Percentiles rank a stretch among this genome's conserved stretches.
Conservation (phyloP, 2,888 invertebrate species). For the Cephus pygmeus region DNA sequence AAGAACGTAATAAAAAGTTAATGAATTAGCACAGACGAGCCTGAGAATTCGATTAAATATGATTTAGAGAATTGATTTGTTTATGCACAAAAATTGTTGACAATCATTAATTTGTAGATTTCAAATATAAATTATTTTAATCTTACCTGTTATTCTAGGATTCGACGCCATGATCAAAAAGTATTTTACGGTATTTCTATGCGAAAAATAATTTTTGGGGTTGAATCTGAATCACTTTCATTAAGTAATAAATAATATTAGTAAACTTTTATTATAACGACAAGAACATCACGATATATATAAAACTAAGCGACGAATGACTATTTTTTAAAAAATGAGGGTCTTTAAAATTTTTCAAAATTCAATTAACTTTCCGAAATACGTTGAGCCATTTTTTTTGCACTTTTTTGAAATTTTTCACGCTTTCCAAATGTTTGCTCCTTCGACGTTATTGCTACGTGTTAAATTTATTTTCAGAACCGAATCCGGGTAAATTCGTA, state of each 20-base stretch:
- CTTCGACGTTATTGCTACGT: not conserved
- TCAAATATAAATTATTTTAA: not conserved
- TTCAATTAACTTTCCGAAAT: not conserved
- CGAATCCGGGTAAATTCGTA: not conserved
- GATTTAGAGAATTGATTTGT: too few relatives aligned
- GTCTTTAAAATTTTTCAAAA: not conserved
- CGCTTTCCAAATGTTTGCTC: not conserved
- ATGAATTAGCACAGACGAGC: too few relatives aligned
- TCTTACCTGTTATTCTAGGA: constrained; percentile 18
- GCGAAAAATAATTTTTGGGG: not conserved
- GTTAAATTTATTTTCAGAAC: not conserved
- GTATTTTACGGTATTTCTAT: not conserved
- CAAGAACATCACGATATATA: not conserved
- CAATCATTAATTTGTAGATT: not conserved
- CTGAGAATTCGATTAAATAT: too few relatives aligned
- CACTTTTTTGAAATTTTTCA: not conserved
- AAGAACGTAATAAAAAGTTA: too few relatives aligned
- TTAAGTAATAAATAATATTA: not conserved
- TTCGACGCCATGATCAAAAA: constrained; percentile 15
- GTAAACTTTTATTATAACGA: not conserved
- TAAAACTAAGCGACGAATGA: not conserved
- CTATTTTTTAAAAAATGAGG: not conserved
- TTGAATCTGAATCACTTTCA: not conserved
- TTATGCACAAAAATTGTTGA: not conserved
- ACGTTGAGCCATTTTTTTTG: too few relatives aligned